A percentile compares a stretch with the other conserved stretches of the same genome.
Conservation (phyloP, 2,797 vertebrate genomes). For the Lepilemur ruficaudatus region DNA sequence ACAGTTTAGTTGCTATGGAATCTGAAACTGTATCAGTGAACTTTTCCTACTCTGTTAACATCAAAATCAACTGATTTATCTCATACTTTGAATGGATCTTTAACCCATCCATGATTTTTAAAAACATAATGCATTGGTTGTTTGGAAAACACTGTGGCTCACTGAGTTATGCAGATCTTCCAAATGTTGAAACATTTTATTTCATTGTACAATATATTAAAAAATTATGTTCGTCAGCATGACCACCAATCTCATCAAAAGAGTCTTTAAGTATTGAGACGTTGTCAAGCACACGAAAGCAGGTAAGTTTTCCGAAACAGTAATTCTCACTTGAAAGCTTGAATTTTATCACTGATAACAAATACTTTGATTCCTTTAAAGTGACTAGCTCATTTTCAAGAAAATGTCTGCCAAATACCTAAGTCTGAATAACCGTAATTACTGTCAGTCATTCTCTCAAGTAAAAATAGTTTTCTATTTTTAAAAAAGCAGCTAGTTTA, state of each 20-base stretch:
- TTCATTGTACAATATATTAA: neutral
- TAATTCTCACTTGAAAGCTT: neutral
- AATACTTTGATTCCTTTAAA: neutral
- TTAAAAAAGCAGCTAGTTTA: neutral
- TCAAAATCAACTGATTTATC: neutral
- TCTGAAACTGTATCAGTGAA: neutral
- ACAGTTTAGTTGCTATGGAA: neutral
- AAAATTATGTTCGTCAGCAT: neutral
- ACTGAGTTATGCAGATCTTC: neutral
- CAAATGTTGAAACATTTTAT: neutral
- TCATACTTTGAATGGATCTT: neutral
- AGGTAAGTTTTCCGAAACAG: neutral
- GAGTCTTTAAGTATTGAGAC: neutral
- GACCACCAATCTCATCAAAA: neutral
- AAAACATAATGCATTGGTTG: neutral
- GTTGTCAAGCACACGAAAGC: neutral
- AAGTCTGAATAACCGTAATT: conserved; percentile 12
- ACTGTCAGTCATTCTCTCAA: conserved; percentile 13
- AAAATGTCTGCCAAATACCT: neutral
- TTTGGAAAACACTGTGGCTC: neutral
- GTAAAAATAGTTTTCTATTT: neutral
- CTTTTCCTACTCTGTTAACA: neutral
- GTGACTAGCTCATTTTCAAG: conserved; percentile 15
- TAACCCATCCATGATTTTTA: neutral
- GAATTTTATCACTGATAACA: conserved; percentile 14